Base-by-base conservation (phyloP, 92 coral and sea anemone genomes). In the Meandrina meandrites region DNA sequence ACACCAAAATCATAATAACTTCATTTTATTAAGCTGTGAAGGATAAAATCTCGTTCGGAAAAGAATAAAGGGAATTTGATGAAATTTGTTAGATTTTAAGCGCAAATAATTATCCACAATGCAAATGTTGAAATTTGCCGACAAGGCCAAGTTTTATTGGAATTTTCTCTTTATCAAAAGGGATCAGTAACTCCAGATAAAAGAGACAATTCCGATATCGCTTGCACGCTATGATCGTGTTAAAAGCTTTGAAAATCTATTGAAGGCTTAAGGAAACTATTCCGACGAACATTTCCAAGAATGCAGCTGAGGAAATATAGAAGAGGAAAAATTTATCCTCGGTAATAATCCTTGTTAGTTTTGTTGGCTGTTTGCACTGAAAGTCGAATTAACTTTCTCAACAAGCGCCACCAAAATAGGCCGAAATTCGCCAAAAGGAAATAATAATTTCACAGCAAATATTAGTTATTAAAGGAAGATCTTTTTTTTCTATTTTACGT, bases 51-150 rank as follows among this genome's bases (percentile, higher is more conserved):
- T 66, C 45, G 27, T 84, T 62, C 80, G 76, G 87, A 48, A 71
- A 84, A 71, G 68, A 62, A 84, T 84, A 84, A 84, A 84, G 80
- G 50, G 48, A 74, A 72, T 73, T 75, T 74, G 87, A 84, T 84
- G 87, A 84, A 84, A 72, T 84, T 84, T 34, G 48, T 75, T 53
- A 53, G 69, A 62, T 84, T 73, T 50, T 36, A 22, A 71, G 66
- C 53, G 18, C 47, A 84, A 84, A 70, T 70, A 84, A 62, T 71
- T 51, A 22, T 40, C 32, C 22, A 3, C 69, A 51, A 54, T 51
- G 24, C 80, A 74, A 73, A 72, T 75, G 71, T 75, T 72, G 81
- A 75, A 84, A 84, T 84, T 72, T 50, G 80, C 87, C 87, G 81
- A 54, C 50, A 34, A 73, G 35, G 17, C 35, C 76, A 48, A 57